These are phyloP conservation scores for Caenorhabditis macrosperma DNA, from an alignment of 2,888 invertebrate genomes.

Conservation along the genomic window DNA sequence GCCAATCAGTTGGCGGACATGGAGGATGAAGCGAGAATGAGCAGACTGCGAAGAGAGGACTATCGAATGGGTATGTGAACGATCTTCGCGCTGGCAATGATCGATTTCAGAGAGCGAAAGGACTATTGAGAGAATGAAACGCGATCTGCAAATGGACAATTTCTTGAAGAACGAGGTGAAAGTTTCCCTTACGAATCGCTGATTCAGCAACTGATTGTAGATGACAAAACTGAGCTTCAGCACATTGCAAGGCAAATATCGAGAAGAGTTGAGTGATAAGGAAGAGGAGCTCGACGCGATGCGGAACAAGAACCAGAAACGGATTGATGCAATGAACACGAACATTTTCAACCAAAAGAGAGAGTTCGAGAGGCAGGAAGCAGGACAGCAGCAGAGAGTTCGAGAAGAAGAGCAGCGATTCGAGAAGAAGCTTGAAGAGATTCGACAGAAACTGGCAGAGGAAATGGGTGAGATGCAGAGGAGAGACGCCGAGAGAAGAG, in stretches of 20 bases:
- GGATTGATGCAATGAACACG: background rate
- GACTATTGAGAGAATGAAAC: background rate
- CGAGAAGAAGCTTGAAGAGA: slow-evolving; percentile 8
- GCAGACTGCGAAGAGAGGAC: background rate
- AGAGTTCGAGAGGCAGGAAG: background rate
- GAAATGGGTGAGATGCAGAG: slow-evolving; percentile 15
- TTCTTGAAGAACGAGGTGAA: background rate
- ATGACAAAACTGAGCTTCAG: background rate
- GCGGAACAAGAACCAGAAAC: background rate
- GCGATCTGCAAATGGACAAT: background rate
- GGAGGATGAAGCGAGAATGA: background rate
- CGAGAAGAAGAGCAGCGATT: background rate
- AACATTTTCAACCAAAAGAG: background rate
- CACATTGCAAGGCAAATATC: background rate
- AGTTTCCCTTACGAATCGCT: no score
- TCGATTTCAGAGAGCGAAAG: background rate
- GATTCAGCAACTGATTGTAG: background rate
- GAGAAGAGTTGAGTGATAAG: background rate
- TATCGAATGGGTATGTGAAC: background rate
- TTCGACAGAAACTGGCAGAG: background rate
- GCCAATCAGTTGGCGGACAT: background rate
- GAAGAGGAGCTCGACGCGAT: background rate
- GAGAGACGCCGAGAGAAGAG: background rate
- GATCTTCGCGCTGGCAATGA: background rate
- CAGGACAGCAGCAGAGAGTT: background rate